Evolutionary conservation across 2,797 vertebrate genomes (phyloP), one percentile per base, ranked within the genome.

Genomic region (Tapera naevia): DNA sequence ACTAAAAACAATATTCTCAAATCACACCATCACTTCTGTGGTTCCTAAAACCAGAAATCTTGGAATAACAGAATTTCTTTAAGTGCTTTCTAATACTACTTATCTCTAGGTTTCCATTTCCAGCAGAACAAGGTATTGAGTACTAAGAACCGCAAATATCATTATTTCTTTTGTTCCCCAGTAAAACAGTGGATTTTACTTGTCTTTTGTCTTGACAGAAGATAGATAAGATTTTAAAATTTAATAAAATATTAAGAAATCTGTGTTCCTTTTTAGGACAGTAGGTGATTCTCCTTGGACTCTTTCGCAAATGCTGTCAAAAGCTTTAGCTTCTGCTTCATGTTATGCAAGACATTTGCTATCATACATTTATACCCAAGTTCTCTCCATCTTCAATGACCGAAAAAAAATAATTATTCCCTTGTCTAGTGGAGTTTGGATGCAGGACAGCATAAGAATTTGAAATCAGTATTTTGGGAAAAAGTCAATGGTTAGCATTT

Each of bases 261-360:
- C 72, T 51, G 5, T 48, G 80, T 72, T 91, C 89, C 50, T 58
- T 93, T 84, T 54, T 57, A 66, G 88, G 80, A 72, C 80, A 75
- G 89, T 24, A 86, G 76, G 56, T 24, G 13, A 69, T 50, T 86
- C 54, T 72, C 75, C 57, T 89, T 60, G 78, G 89, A 83, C 70
- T 86, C 41, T 60, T 84, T 19, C 86, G 54, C 28, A 86, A 89
- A 88, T 2, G 2, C 33, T 94, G 89, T 88, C 94, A 96, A 70
- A 95, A 92, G 43, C 86, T 93, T 92, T 92, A 81, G 46, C 76
- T 73, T 83, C 66, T 88, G 67, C 39, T 27, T 79, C 19, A 30
- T 70, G 66, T 86, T 80, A 57, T 11, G 53, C 60, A 48, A 86
- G 65, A 41, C 76, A 76, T 50, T 71, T 78, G 32, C 32, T 86